These are phyloP conservation scores for Peromyscus eremicus DNA, from an alignment of 2,797 vertebrate species.

Conservation along the genomic window DNA sequence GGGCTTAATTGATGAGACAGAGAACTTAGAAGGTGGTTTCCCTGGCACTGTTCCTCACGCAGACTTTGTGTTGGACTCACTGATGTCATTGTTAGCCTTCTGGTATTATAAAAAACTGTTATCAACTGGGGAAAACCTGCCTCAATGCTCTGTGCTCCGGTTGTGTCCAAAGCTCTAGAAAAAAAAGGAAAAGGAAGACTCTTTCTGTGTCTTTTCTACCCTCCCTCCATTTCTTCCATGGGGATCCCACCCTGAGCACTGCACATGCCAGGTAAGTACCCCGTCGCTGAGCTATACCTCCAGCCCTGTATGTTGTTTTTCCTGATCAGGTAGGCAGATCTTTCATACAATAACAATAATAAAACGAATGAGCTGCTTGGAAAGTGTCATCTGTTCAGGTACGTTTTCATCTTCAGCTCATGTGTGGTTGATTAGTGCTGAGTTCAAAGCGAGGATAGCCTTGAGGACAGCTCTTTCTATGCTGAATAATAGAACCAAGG, in stretches of 20 bases:
- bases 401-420: neutral
- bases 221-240: too few species aligned
- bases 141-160: slow-evolving; percentile 2
- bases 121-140: neutral
- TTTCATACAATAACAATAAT: neutral
- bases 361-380: neutral
- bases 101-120: slow-evolving; percentile 33
- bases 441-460: neutral
- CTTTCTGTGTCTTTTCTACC: neutral
- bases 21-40: slow-evolving; percentile 58
- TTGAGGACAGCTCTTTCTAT: neutral
- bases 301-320: neutral
- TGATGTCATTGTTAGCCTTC: slow-evolving; percentile 66
- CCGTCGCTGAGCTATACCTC: neutral
- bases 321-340: slow-evolving; percentile 44
- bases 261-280: neutral
- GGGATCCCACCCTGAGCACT: neutral
- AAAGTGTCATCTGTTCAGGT: slow-evolving; percentile 1
- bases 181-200: slow-evolving; percentile 56
- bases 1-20: slow-evolving; percentile 29
- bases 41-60: slow-evolving; percentile 57
- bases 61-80: slow-evolving; percentile 39
- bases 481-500: neutral
- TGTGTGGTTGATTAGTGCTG: neutral
- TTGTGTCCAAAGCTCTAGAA: neutral